phyloP scores from a whole-genome alignment of 2,888 invertebrate species.

The Seira ritae region DNA sequence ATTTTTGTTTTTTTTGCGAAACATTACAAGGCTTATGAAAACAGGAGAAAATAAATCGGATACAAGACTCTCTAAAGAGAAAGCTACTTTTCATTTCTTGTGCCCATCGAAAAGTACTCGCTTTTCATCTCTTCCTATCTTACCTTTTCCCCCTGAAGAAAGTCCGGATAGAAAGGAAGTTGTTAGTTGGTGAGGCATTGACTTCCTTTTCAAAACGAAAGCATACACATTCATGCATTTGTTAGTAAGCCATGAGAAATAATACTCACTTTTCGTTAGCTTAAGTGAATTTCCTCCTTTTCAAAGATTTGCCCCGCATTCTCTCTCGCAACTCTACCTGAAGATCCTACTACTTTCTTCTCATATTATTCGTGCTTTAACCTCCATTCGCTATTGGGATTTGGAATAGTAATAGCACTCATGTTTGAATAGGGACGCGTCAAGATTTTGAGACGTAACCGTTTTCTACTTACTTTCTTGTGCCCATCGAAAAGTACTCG shows the following conservation, averaged over 20 bases:
- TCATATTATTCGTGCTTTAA: neutral
- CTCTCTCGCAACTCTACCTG: neutral
- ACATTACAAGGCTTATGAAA: conserved; percentile 1
- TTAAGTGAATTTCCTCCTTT: conserved; percentile 29
- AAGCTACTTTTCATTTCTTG: conserved; percentile 5
- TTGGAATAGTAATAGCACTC: neutral
- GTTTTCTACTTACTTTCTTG: neutral
- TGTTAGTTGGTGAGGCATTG: neutral
- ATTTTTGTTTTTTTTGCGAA: neutral
- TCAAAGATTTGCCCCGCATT: neutral
- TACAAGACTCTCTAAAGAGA: neutral
- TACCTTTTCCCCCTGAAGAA: neutral
- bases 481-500: neutral
- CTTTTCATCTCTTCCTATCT: neutral
- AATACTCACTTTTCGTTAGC: conserved; percentile 34
- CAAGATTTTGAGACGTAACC: neutral
- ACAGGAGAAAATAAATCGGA: neutral
- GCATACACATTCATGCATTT: neutral
- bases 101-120: neutral
- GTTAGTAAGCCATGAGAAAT: neutral
- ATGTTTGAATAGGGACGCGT: neutral
- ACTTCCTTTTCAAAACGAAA: neutral
- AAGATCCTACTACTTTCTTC: neutral
- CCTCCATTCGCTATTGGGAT: neutral
- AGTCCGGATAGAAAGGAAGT: neutral